Percentiles rank a stretch among this genome's conserved stretches.
Conservation (phyloP, 2,113 vertebrate genomes). For the Progne subis region DNA sequence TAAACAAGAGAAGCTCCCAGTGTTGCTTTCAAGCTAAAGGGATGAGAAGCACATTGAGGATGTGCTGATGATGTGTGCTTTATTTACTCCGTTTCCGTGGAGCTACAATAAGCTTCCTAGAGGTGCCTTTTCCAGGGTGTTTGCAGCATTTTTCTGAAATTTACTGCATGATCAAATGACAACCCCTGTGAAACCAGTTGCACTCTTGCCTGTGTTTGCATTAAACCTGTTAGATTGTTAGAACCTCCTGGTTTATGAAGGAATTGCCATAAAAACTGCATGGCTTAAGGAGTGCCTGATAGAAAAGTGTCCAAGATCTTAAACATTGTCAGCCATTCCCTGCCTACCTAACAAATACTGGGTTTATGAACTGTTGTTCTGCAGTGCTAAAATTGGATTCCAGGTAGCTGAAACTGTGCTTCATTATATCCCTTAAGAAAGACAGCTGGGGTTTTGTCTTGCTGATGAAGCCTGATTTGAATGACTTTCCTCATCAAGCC, state of each 20-base stretch:
- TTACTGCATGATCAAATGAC: neutral
- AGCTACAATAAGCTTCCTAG: neutral
- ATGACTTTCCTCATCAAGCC: slow-evolving; percentile 43
- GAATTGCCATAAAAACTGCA: neutral
- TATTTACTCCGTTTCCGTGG: neutral
- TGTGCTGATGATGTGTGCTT: neutral
- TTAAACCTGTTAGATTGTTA: neutral
- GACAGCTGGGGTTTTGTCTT: slow-evolving; percentile 37
- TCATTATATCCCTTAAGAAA: neutral
- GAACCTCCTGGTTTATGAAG: neutral
- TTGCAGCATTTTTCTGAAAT: neutral
- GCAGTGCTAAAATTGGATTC: neutral
- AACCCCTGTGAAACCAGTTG: neutral
- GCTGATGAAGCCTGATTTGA: slow-evolving; percentile 42
- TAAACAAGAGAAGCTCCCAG: neutral
- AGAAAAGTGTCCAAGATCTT: neutral
- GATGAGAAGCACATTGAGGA: neutral
- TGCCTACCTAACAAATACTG: neutral
- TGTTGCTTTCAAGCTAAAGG: neutral
- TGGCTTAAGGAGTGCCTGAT: neutral
- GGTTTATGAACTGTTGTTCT: neutral
- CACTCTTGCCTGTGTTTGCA: neutral
- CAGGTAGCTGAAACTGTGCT: slow-evolving; percentile 33
- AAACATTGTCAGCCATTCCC: neutral
- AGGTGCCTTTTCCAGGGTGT: neutral